phyloP scores from a whole-genome alignment of 2,888 invertebrate species.

The Altica lythri region DNA sequence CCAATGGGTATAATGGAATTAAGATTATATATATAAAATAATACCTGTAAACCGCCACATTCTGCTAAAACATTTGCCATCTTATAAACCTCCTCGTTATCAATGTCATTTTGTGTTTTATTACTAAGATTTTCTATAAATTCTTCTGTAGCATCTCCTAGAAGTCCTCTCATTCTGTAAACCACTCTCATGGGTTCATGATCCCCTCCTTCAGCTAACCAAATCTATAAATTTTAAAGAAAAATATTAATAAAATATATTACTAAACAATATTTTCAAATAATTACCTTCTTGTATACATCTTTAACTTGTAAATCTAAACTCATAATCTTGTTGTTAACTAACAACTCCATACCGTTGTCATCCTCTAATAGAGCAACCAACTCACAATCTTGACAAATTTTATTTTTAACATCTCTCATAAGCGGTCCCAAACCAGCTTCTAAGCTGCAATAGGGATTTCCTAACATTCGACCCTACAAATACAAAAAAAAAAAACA shows the following conservation, averaged over 20 bases:
- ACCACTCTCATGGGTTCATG: slow-evolving; percentile 97
- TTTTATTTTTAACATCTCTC: slow-evolving; percentile 99
- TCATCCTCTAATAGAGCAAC: slow-evolving; percentile 98
- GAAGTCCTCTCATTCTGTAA: slow-evolving; percentile 95
- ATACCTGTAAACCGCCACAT: slow-evolving; percentile 74
- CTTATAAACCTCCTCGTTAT: slow-evolving; percentile 92
- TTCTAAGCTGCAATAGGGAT: slow-evolving; percentile 94
- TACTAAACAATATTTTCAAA: neutral
- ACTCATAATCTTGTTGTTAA: slow-evolving; percentile 97
- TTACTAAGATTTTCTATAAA: slow-evolving; percentile 93
- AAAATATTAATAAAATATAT: neutral
- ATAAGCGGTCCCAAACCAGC: slow-evolving; percentile 95
- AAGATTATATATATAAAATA: too few relatives aligned
- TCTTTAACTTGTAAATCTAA: slow-evolving; percentile 95
- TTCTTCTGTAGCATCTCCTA: slow-evolving; percentile 99
- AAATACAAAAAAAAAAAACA: neutral
- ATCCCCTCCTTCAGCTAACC: slow-evolving; percentile 88
- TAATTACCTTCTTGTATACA: slow-evolving; percentile 71
- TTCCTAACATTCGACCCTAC: slow-evolving; percentile 90
- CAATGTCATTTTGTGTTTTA: slow-evolving; percentile 83
- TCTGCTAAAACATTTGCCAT: slow-evolving; percentile 86
- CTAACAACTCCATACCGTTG: slow-evolving; percentile 97
- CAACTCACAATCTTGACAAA: slow-evolving; percentile 96
- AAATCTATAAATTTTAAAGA: slow-evolving; percentile 63
- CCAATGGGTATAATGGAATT: too few relatives aligned